These are phyloP conservation scores for Drosophila saltans DNA, from an alignment of 1,140 invertebrate genomes.

Conservation along the genomic window DNA sequence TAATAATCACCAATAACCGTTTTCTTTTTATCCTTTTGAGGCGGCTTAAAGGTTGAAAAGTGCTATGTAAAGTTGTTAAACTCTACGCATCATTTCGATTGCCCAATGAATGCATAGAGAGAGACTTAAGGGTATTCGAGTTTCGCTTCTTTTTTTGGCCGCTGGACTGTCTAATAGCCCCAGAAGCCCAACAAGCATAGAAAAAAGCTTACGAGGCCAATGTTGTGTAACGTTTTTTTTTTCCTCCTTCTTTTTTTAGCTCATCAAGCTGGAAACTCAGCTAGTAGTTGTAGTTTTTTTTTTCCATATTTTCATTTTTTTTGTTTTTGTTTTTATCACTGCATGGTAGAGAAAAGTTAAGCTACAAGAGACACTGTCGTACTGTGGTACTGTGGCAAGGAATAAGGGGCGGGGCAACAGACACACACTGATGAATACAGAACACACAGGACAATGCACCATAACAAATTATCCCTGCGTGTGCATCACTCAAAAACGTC, in stretches of 20 bases:
- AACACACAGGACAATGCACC: conserved; percentile 38
- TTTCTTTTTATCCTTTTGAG: too few species aligned
- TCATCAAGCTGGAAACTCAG: conserved; percentile 73
- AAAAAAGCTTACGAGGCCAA: conserved; percentile 47
- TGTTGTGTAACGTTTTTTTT: conserved; percentile 50
- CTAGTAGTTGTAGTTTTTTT: background rate
- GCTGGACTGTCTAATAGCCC: conserved; percentile 16
- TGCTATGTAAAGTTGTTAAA: too few species aligned
- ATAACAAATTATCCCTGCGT: conserved; percentile 77
- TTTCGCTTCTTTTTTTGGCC: conserved; percentile 13
- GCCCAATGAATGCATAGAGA: too few species aligned
- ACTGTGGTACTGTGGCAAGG: background rate
- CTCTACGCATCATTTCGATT: too few species aligned
- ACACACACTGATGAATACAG: conserved; percentile 29
- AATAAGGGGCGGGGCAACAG: background rate
- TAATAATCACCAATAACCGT: too few species aligned
- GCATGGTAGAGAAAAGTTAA: conserved; percentile 40
- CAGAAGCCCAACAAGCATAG: conserved; percentile 20
- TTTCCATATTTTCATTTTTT: background rate
- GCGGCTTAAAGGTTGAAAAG: too few species aligned
- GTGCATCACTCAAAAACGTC: conserved; percentile 74
- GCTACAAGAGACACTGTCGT: conserved; percentile 12
- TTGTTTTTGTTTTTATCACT: conserved; percentile 37
- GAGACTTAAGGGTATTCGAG: conserved; percentile 27
- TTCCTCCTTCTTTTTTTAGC: conserved; percentile 52